These are phyloP conservation scores for Paramormyrops hopkinsi DNA, from an alignment of 2,797 vertebrate genomes.

Conservation along the genomic window DNA sequence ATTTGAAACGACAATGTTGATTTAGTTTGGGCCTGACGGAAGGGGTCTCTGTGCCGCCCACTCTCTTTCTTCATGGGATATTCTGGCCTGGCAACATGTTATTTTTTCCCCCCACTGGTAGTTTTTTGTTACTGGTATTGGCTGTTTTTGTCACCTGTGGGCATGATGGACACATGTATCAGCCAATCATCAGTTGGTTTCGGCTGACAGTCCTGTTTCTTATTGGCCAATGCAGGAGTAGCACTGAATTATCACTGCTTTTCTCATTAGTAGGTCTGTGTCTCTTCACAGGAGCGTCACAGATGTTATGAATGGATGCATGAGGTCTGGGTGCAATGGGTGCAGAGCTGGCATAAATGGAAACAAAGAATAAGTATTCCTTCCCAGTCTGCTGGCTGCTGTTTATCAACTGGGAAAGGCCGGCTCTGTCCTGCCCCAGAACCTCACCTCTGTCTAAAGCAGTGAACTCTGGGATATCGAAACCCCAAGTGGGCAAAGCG, in stretches of 20 bases:
- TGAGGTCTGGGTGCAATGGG: not conserved
- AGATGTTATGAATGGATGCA: not conserved
- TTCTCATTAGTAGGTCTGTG: not conserved
- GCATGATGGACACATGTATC: not conserved
- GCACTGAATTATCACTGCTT: not conserved
- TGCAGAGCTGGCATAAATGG: not conserved
- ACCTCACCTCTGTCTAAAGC: not conserved
- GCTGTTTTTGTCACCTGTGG: not conserved
- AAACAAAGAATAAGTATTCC: not conserved
- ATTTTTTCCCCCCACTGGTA: not conserved
- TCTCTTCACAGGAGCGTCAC: not conserved
- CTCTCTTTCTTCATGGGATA: not conserved
- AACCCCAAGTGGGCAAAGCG: not conserved
- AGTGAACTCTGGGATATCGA: not conserved
- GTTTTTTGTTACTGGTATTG: not conserved
- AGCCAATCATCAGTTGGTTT: not conserved
- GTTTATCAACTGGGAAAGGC: not conserved
- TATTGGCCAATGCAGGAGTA: not conserved
- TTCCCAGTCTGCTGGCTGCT: not conserved
- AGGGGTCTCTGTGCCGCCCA: not conserved
- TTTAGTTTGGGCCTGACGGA: not conserved
- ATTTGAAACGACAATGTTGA: conserved; percentile 19
- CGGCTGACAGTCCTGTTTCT: not conserved
- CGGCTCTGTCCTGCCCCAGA: not conserved
- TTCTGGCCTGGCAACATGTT: not conserved